phyloP scores from a whole-genome alignment of 37 sponge, comb jelly and placozoan genomes.

The Halisarca cf. caerulea region DNA sequence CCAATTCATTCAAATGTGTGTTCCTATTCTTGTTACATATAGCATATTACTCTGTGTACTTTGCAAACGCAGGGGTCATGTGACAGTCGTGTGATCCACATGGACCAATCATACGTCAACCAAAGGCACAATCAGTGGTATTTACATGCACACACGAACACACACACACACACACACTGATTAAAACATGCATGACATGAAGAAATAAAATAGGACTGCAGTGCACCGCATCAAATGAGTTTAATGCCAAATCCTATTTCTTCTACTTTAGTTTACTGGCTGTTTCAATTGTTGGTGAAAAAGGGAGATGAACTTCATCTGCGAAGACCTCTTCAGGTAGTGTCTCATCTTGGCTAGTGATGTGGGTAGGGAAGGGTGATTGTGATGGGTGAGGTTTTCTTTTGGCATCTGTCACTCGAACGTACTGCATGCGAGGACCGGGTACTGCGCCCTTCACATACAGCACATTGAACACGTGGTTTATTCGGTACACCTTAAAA shows the following conservation, averaged over 20 bases:
- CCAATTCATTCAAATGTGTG: too few species aligned
- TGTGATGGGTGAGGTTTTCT: constrained; percentile 33
- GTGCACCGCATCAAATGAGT: too few species aligned
- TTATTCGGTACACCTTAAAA: constrained; percentile 75
- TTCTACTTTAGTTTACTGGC: not conserved
- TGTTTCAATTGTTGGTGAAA: not conserved
- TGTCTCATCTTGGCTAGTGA: not conserved
- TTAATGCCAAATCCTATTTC: not conserved
- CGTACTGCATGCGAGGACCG: constrained; percentile 56
- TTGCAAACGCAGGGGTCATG: not conserved
- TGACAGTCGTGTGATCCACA: constrained; percentile 12
- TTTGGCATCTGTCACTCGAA: constrained; percentile 76
- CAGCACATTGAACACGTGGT: constrained; percentile 69
- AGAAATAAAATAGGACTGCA: not conserved
- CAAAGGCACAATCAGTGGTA: not conserved
- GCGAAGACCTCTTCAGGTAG: constrained; percentile 73
- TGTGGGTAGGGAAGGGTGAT: constrained; percentile 78
- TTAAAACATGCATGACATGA: not conserved
- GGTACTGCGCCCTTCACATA: constrained; percentile 88
- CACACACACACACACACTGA: not conserved
- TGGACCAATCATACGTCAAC: not conserved
- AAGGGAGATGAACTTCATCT: constrained; percentile 60
- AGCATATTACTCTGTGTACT: too few species aligned
- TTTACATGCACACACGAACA: too few species aligned
- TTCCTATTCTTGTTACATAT: too few species aligned